Evolutionary conservation across 2,888 invertebrate genomes (phyloP), one percentile per base, ranked within the genome.

Genomic region (Molorchus minor): DNA sequence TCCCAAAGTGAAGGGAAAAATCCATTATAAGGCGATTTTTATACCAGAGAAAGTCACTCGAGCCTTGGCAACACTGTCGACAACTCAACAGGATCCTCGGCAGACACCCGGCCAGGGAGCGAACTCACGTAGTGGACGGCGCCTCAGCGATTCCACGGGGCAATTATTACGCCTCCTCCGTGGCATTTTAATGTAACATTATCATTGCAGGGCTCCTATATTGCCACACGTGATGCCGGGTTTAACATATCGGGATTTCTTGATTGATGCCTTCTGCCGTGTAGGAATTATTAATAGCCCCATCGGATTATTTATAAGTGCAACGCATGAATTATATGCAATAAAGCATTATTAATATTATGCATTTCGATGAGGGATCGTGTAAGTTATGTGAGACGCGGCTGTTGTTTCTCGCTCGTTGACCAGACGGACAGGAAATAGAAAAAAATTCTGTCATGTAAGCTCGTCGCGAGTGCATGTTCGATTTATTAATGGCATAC

Each of bases 121-220:
- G 59, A 58, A 59, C 62, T 67, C 69, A 69, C 71, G 71, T 71
- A 71, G 64, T 57, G 67, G 63, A 56, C 65, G 68, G 71, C 71
- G 71, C 71, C 70, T 71, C 61, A 59, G 64, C 69, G 68, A 68
- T 68, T 67, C 65, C 62, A 64, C 66, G 53, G n/a, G 57, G 70
- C 69, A 71, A 70, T 71, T 66, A 71, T 69, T 64, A 61, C 53
- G 65, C 61, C 67, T 61, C 57, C 60, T 68, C 67, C 57, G 40
- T 47, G 59, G 71, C 71, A 71, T 71, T 69, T 68, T 71, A 69
- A 71, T 71, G 65, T 43, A 54, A 59, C 54, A 65, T 65, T 62
- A 62, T 62, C 54, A 56, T 65, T 62, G 59, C 65, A 49, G 59
- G 58, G 52, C 44, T 49, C 54, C 56, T 61, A 53, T 56, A 46